These are phyloP conservation scores for Charadrius vociferus DNA, from an alignment of 2,113 vertebrate genomes.

Conservation along the genomic window DNA sequence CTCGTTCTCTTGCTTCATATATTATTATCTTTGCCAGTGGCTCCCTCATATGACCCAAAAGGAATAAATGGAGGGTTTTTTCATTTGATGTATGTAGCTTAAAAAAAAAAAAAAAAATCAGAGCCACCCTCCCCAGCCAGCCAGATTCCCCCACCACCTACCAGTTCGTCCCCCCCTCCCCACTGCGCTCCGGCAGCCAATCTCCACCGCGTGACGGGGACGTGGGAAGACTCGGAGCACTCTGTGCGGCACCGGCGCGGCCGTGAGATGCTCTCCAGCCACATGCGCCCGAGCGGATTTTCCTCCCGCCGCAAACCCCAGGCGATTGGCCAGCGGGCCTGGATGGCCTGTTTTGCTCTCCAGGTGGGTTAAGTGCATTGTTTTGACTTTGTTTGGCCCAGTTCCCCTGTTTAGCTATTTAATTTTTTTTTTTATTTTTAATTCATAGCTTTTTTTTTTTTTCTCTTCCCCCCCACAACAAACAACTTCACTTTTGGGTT, in stretches of 20 bases:
- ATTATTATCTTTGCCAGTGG: conserved; percentile 77
- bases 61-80: conserved; percentile 62
- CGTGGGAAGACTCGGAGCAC: conserved; percentile 71
- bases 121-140: neutral
- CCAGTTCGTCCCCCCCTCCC: conserved; percentile 13
- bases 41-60: conserved; percentile 77
- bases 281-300: conserved; percentile 58
- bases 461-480: neutral
- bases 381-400: conserved; percentile 69
- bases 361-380: conserved; percentile 76
- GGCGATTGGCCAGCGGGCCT: conserved; percentile 54
- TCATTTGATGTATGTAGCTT: conserved; percentile 45
- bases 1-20: conserved; percentile 68
- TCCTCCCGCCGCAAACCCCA: conserved; percentile 34
- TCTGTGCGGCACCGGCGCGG: conserved; percentile 46
- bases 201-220: conserved; percentile 63
- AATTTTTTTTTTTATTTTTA: neutral
- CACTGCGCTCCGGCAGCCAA: conserved; percentile 55
- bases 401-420: neutral
- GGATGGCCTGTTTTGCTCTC: conserved; percentile 62
- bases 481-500: neutral
- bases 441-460: neutral
- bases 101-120: conserved; percentile 38
- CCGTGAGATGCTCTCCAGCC: conserved; percentile 51
- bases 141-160: neutral